Base-by-base conservation (phyloP, 2,797 vertebrate genomes). In the Heliangelus exortis region DNA sequence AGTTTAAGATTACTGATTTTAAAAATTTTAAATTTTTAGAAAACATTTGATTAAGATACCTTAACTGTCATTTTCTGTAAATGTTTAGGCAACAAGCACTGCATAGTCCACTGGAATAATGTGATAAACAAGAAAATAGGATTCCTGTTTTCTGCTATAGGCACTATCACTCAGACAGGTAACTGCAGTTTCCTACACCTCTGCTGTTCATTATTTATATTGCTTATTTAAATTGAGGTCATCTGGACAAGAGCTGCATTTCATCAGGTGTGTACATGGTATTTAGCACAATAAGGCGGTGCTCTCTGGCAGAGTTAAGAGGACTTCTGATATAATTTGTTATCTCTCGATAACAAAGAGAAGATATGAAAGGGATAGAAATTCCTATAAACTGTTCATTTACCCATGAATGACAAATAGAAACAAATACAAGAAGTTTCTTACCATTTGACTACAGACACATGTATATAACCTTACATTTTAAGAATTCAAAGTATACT, bases 21-120 rank as follows among this genome's bases (percentile, higher is more conserved):
- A 14, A 66, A 58, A 9, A 3, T 4, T 18, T 45, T 17, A 4
- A 23, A 26, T 43, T 59, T 31, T 48, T 18, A 16, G 28, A 77
- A 63, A 62, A n/a, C 1, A 26, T 25, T 51, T 3, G 1, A 65
- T 34, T 22, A 50, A 45, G 11, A 4, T 1, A 0, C 15, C 2
- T 29, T 47, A 57, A 41, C 2, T 1, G 1, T 15, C 34, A 23
- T 41, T 76, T 68, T 87, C 53, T 36, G 6, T 21, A n/a, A 48
- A 67, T 25, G 2, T 61, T 74, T 31, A 71, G 25, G 10, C 41
- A 84, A 66, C 28, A 68, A 78, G 26, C 10, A 28, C n/a, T 78
- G 50, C 15, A 13, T 25, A 86, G 31, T 4, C n/a, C 12, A 15
- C 4, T 13, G 22, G 26, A 81, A 23, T 39, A 71, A 83, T 71